Evolutionary conservation across 2,797 vertebrate genomes (phyloP), one percentile per base, ranked within the genome.

Genomic region (Strix occidentalis): DNA sequence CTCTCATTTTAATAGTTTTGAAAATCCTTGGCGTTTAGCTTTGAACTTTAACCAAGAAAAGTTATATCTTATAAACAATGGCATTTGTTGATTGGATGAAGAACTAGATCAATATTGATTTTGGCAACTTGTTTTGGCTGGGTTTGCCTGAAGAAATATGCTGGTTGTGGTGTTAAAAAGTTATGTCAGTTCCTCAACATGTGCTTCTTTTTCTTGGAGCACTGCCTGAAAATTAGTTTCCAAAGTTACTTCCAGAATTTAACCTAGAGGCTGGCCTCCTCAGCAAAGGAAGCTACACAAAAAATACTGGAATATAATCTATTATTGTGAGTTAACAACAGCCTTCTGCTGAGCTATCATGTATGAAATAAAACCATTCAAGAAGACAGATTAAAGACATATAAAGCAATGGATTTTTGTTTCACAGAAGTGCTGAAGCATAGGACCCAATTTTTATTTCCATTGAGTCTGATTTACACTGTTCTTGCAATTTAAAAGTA

Each of bases 51-150:
- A 99, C 99, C 99, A 99, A 99, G 98, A 99, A 99, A 99, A 99
- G 99, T 98, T 99, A 98, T 98, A 98, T 99, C 98, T 98, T 98
- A 98, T 99, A 99, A 99, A 99, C 99, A 99, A 99, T 98, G 98
- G 98, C 97, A 98, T 98, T 99, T 99, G 99, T 99, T 99, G 99
- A 99, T 99, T 98, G 98, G 98, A 98, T 97, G 97, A 98, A 98
- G 93, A 84, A 96, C 96, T 98, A 97, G 97, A 98, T 98, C 98
- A 98, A 98, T 99, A 98, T 98, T 99, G 98, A 96, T 97, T 97
- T 98, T 98, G 98, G 98, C 98, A 98, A 96, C 83, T 92, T 65
- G 12, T 92, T 97, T 97, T 98, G 98, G 98, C 98, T 96, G 95
- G 89, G 84, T 95, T 97, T 94, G 97, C 96, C 89, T 97, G 92